Conservation (phyloP, 2,113 vertebrate species). For the Lutjanus erythropterus region DNA sequence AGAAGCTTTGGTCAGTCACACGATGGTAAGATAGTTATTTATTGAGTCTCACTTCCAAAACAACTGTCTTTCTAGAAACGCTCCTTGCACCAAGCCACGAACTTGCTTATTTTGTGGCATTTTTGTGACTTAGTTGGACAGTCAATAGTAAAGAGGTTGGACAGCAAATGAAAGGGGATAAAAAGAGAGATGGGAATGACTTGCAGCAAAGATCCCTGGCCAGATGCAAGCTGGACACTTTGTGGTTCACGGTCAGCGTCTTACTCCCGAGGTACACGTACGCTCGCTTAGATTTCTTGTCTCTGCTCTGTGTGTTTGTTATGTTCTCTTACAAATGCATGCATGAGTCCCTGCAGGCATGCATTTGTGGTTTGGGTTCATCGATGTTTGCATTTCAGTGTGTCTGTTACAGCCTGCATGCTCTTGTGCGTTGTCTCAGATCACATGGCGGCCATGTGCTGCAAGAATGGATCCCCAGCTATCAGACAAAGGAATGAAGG, state of each 20-base stretch:
- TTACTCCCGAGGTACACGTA: background rate
- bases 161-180: background rate
- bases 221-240: background rate
- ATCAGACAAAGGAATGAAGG: slow-evolving; percentile 52
- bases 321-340: slow-evolving; percentile 15
- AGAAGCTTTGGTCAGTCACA: too few relatives aligned
- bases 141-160: background rate
- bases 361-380: slow-evolving; percentile 4
- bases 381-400: background rate
- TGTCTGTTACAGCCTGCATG: background rate
- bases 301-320: background rate
- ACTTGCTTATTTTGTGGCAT: background rate
- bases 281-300: background rate
- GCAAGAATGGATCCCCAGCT: slow-evolving; percentile 18
- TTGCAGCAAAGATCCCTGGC: fast-evolving
- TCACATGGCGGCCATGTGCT: background rate
- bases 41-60: too few relatives aligned
- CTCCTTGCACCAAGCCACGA: too few relatives aligned
- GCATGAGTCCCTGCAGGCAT: background rate
- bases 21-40: too few relatives aligned
- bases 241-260: background rate
- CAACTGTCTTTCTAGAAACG: too few relatives aligned
- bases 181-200: background rate
- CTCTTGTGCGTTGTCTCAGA: background rate
- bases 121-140: too few relatives aligned